Base-by-base conservation (phyloP, 2,797 vertebrate species). In the Syngnathus acus region DNA sequence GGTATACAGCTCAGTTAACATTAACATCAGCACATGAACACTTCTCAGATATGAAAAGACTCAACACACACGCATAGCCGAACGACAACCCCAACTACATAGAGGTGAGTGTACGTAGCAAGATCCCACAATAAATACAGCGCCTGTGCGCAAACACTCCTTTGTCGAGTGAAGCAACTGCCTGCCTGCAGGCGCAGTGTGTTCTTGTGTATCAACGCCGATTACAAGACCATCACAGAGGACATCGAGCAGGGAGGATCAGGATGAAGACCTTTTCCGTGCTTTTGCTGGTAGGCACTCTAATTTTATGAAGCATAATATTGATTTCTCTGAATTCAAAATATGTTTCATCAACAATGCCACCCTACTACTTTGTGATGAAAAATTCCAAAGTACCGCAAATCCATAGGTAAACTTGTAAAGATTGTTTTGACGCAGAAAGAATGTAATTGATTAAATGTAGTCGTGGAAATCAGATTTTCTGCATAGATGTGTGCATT, bases 221-320 rank as follows among this genome's bases (percentile, higher is more conserved):
- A 6, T 19, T 37, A 58, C 14, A 13, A 16, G 11, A 57, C n/a
- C 19, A 26, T 11, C 39, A 19, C 53, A 77, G 50, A 68, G 68
- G 67, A 76, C 39, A 67, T 48, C 53, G 45, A 26, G 16, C 57
- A 5, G 43, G 47, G 38, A 3, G 11, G 58, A 62, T 2, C 66
- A 78, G 26, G 39, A 90, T 87, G 89, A 80, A 61, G 77, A 76
- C 57, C 16, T 1, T 70, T 65, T 45, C 9, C 39, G 50, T 86
- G 17, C 65, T 87, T 72, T 67, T 87, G 8, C 3, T 88, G 83
- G 88, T 90, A 78, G 54, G 85, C 65, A 53, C 64, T 17, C 16
- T 2, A 1, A 1, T 62, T 67, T 3, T 21, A 43, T 6, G 3
- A 9, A 32, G 9, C 43, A 21, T 2, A 8, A 19, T 2, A n/a